Evolutionary conservation across 2,113 vertebrate genomes (phyloP), one percentile per base, ranked within the genome.

Genomic region (Labeo rohita): DNA sequence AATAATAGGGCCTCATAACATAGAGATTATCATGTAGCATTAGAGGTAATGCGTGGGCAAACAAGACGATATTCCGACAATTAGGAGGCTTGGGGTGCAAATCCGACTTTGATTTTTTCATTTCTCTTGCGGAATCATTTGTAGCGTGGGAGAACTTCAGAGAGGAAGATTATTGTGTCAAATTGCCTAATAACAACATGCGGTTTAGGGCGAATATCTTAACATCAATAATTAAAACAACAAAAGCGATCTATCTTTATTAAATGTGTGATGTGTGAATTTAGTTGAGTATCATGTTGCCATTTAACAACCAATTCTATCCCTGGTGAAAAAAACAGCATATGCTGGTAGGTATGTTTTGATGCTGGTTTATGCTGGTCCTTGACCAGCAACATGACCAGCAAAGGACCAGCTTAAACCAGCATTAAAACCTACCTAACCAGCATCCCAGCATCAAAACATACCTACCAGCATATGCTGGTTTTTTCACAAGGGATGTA

Each of bases 101-200:
- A 68, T 49, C 61, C 15, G 47, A 52, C 63, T 82, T 82, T 13
- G 80, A 82, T 16, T 68, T 70, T 68, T 82, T 82, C 63, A 52
- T 82, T 82, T 82, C 63, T 82, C 80, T 82, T n/a, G 80, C 52
- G 80, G 63, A 82, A 36, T 82, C 47, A 70, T 68, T 82, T 70
- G 15, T 52, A 82, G 80, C 47, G 28, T 82, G 80, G 47, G 65
- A 36, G 80, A 52, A 82, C 23, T 39, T 70, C 9, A 13, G 16
- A 82, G 45, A n/a, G 61, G 45, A 70, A 36, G 80, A 82, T 82
- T 70, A 52, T 15, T 34, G 43, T 66, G 80, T 70, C 65, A 82
- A 21, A 81, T 49, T 47, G 15, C 50, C 23, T 68, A 52, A 82
- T 54, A 82, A 4, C 47, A 70, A 21, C 63, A 68, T 0, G n/a